Percentiles rank a stretch among this genome's conserved stretches.
Conservation (phyloP, 2,113 vertebrate species). For the Melanostigma gelatinosum region DNA sequence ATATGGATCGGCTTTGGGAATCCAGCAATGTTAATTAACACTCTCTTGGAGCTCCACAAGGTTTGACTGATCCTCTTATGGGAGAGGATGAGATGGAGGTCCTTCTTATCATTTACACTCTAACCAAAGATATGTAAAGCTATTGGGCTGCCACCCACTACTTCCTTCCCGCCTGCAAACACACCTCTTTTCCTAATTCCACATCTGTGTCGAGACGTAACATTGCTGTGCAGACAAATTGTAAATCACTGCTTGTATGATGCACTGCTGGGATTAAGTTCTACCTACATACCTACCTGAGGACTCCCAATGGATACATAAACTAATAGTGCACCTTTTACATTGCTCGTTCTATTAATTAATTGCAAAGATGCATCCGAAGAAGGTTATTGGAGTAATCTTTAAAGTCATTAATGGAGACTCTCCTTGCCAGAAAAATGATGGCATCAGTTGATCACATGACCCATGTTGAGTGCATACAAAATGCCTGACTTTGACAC, state of each 20-base stretch:
- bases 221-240: conserved; percentile 40
- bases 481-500: not conserved
- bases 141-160: conserved; percentile 43
- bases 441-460: not conserved
- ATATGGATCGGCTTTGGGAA: conserved; percentile 57
- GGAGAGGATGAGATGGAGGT: conserved; percentile 36
- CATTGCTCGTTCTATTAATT: conserved; percentile 13
- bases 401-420: conserved; percentile 15
- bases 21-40: conserved; percentile 66
- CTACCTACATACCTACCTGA: not conserved
- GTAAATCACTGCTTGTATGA: conserved; percentile 28
- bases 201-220: conserved; percentile 15
- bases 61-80: conserved; percentile 56
- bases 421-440: not conserved
- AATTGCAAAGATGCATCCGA: conserved; percentile 10
- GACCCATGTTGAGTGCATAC: not conserved
- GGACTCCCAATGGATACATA: conserved; percentile 13
- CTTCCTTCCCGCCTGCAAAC: conserved; percentile 24
- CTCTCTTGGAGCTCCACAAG: conserved; percentile 39
- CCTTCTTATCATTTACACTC: conserved; percentile 40
- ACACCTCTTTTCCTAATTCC: conserved; percentile 19
- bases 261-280: conserved; percentile 16
- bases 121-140: conserved; percentile 41
- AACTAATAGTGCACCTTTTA: conserved; percentile 27
- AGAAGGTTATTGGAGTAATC: conserved; percentile 26